Percentiles rank a stretch among this genome's conserved stretches.
These are phyloP conservation scores for Illadopsis cleaveri DNA, from an alignment of 2,113 vertebrate genomes.

Conservation along the genomic window DNA sequence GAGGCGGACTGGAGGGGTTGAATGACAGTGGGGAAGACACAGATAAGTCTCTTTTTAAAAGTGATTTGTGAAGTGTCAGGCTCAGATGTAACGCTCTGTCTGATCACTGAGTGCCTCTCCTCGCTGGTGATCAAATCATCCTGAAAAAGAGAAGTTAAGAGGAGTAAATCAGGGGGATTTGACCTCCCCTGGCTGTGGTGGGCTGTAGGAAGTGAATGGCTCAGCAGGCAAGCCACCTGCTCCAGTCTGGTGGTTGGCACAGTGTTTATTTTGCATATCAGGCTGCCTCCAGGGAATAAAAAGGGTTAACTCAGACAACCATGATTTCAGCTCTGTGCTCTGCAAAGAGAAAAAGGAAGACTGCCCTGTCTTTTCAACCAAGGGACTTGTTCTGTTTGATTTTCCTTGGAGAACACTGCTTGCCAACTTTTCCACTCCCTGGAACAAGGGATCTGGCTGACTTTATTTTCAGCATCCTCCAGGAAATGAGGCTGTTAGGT, in stretches of 20 bases:
- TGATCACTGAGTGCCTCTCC: background rate
- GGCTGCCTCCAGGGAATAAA: background rate
- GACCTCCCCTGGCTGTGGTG: background rate
- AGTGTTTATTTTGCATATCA: background rate
- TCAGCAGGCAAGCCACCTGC: background rate
- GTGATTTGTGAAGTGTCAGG: background rate
- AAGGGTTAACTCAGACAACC: background rate
- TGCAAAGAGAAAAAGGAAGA: background rate
- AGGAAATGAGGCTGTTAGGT: constrained; percentile 31
- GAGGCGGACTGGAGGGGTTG: background rate
- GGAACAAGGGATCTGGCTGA: background rate
- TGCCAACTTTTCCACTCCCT: constrained; percentile 7
- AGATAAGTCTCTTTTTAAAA: background rate
- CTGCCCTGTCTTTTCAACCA: background rate
- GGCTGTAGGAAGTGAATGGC: background rate
- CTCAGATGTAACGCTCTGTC: background rate
- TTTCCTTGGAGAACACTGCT: background rate
- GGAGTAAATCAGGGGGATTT: background rate
- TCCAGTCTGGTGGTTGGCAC: background rate
- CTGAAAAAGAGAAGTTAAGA: background rate
- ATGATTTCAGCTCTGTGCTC: background rate
- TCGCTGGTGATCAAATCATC: background rate
- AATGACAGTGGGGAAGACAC: background rate
- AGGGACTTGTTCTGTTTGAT: background rate
- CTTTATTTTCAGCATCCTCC: constrained; percentile 38